These are phyloP conservation scores for Sarcophaga peregrina DNA, from an alignment of 1,140 invertebrate species.

Conservation along the genomic window DNA sequence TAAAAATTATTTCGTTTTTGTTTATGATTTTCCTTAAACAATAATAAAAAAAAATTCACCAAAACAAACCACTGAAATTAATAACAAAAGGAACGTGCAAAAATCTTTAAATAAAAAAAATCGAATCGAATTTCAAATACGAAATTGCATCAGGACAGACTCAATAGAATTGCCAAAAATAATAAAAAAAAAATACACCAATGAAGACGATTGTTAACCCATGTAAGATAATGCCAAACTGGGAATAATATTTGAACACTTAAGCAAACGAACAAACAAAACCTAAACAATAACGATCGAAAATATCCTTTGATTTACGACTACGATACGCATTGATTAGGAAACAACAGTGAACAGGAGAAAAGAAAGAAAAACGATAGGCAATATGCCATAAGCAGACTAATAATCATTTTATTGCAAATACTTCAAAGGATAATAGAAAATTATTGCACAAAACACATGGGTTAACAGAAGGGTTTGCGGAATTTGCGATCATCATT, in stretches of 20 bases:
- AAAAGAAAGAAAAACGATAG: neutral
- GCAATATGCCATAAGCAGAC: slow-evolving; percentile 3
- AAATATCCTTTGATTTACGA: slow-evolving; percentile 7
- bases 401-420: slow-evolving; percentile 1
- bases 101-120: neutral
- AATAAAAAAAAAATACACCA: no score
- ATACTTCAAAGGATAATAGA: no score
- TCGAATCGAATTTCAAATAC: no score
- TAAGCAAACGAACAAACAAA: neutral
- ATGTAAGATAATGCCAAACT: no score
- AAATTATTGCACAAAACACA: neutral
- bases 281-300: neutral
- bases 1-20: neutral
- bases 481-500: neutral
- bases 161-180: no score
- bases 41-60: neutral
- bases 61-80: neutral
- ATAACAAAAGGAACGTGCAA: neutral
- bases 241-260: no score
- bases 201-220: no score
- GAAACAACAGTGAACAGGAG: neutral
- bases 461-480: neutral
- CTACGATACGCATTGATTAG: neutral
- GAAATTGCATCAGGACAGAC: no score
- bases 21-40: neutral